Evolutionary conservation across 2,888 invertebrate genomes (phyloP).

Genomic region (Scrobipalpa atriplicella): DNA sequence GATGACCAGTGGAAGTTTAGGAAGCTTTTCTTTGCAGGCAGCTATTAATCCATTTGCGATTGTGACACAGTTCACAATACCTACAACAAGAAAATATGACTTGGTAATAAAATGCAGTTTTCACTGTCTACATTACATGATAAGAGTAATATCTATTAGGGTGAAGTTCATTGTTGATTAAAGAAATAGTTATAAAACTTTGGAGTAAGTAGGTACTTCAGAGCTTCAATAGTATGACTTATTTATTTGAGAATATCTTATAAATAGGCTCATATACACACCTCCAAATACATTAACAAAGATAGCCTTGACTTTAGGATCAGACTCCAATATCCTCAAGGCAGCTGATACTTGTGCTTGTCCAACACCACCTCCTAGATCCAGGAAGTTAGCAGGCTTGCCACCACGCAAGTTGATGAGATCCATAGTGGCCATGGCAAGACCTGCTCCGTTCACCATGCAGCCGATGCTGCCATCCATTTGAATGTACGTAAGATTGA

Average conservation of each 20-base stretch:
- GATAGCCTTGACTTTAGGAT: constrained; percentile 95
- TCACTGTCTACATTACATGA: too few relatives aligned
- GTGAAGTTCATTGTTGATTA: too few relatives aligned
- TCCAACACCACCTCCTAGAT: constrained; percentile 97
- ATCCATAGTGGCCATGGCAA: constrained; percentile 99
- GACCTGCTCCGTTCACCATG: constrained; percentile 98
- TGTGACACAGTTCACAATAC: constrained; percentile 99
- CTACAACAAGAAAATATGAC: constrained; percentile 63
- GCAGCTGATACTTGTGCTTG: constrained; percentile 97
- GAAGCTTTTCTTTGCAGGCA: constrained; percentile 90
- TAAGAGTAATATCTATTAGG: too few relatives aligned
- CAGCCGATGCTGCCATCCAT: constrained; percentile 99
- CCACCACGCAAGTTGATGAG: constrained; percentile 98
- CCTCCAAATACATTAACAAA: constrained; percentile 99
- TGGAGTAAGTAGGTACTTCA: too few relatives aligned
- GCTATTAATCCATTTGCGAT: constrained; percentile 97
- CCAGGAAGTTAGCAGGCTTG: constrained; percentile 98
- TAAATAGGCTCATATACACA: constrained; percentile 41
- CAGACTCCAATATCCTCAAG: constrained; percentile 93
- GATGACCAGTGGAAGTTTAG: constrained; percentile 95
- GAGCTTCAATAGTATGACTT: too few relatives aligned
- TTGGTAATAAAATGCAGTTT: too few relatives aligned
- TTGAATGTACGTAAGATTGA: constrained; percentile 97
- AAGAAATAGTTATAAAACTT: too few relatives aligned
- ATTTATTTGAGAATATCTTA: constrained; percentile 8